Percentiles rank a stretch among this genome's conserved stretches.
phyloP scores from a whole-genome alignment of 2,888 invertebrate genomes.

The Rhogogaster chlorosoma region DNA sequence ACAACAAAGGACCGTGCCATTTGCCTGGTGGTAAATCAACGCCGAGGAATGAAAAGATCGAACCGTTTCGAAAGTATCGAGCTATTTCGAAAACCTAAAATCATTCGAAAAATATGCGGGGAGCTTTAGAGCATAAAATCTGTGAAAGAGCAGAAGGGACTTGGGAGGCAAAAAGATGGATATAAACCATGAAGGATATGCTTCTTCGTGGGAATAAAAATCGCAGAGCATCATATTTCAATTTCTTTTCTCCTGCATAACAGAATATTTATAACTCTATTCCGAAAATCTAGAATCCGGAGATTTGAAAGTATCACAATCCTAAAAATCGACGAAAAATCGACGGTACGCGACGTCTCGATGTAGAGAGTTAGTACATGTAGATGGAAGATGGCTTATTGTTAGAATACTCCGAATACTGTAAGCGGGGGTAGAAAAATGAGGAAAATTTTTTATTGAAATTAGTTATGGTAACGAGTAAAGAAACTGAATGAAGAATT shows the following conservation, averaged over 20 bases:
- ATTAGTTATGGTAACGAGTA: background rate
- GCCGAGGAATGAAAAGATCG: background rate
- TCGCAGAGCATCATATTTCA: background rate
- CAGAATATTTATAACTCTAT: background rate
- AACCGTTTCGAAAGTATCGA: background rate
- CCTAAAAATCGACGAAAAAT: background rate
- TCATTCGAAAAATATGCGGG: background rate
- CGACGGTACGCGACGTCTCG: background rate
- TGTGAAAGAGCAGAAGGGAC: background rate
- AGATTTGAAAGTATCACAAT: background rate
- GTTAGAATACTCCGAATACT: background rate
- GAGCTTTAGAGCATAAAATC: background rate
- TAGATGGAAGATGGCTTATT: background rate
- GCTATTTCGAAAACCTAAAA: background rate
- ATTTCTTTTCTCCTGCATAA: background rate
- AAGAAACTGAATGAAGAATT: background rate
- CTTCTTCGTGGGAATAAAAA: background rate
- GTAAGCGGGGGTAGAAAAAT: background rate
- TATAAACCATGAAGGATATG: background rate
- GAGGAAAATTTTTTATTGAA: background rate
- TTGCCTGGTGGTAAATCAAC: no score
- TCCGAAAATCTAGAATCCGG: background rate
- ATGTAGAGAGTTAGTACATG: background rate
- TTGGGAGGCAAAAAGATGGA: background rate
- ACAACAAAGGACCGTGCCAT: background rate